phyloP scores from a whole-genome alignment of 2,888 invertebrate genomes.

The Apamea crenata region DNA sequence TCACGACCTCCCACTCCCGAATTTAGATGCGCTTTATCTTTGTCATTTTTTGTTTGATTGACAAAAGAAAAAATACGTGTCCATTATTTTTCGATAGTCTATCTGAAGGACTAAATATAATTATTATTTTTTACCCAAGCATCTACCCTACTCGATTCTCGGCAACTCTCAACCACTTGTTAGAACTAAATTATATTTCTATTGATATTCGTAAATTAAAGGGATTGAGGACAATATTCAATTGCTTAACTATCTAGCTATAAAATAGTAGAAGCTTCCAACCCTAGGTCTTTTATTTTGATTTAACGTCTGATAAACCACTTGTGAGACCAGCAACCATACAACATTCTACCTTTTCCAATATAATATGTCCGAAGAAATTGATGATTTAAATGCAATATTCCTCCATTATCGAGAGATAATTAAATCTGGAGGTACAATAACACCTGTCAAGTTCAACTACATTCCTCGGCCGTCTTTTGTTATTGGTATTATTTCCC shows the following conservation, averaged over 20 bases:
- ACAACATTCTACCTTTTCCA: slow-evolving; percentile 24
- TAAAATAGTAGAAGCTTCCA: background rate
- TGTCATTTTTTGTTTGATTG: no score
- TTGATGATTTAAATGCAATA: slow-evolving; percentile 50
- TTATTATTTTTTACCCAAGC: no score
- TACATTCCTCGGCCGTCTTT: slow-evolving; percentile 30
- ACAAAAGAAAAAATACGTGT: no score
- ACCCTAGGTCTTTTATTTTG: background rate
- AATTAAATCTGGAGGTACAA: slow-evolving; percentile 55
- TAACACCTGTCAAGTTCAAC: slow-evolving; percentile 12
- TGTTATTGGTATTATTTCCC: slow-evolving; percentile 42
- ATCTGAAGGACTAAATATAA: no score
- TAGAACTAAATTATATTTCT: background rate
- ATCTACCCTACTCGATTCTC: no score
- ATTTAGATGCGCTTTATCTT: no score
- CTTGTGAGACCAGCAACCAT: background rate
- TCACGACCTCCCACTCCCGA: no score
- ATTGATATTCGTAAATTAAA: background rate
- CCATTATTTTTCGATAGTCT: no score
- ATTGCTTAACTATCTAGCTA: background rate
- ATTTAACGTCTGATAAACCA: background rate
- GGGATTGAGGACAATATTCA: background rate
- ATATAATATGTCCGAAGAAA: slow-evolving; percentile 53
- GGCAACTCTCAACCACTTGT: background rate
- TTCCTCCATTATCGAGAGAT: slow-evolving; percentile 40